Conservation (phyloP, 2,113 vertebrate species). For the Desmodus rotundus region DNA sequence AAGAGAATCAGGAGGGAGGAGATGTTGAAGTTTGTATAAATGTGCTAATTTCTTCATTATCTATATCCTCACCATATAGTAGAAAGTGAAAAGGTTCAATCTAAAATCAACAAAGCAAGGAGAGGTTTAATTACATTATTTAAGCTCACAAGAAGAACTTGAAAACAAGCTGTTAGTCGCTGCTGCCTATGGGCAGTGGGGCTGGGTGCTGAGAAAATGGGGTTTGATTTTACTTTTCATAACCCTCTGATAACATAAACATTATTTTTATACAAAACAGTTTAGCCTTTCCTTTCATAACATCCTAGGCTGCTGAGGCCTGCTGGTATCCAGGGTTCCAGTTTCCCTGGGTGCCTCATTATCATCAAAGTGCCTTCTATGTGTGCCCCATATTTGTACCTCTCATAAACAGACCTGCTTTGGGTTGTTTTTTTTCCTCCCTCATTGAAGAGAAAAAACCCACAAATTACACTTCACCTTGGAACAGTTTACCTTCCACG, state of each 20-base stretch:
- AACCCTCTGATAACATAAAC: neutral
- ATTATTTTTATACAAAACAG: neutral
- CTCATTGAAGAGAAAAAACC: neutral
- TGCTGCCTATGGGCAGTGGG: neutral
- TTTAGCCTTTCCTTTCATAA: neutral
- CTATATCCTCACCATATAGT: neutral
- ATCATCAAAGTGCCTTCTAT: neutral
- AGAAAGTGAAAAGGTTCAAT: neutral
- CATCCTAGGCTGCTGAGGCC: neutral
- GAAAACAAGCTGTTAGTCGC: neutral
- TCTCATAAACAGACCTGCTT: neutral
- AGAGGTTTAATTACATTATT: neutral
- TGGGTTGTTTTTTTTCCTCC: too few relatives aligned
- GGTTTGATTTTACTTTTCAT: neutral
- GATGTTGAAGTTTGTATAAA: neutral
- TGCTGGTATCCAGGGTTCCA: neutral
- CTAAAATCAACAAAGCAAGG: neutral
- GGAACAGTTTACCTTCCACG: neutral
- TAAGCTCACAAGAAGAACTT: neutral
- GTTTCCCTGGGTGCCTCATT: neutral
- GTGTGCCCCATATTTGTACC: neutral
- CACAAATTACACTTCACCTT: neutral
- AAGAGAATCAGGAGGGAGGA: neutral
- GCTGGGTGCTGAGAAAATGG: neutral
- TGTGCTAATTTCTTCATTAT: neutral